Base-by-base conservation (phyloP, 2,797 vertebrate species). In the Siniperca obscura region DNA sequence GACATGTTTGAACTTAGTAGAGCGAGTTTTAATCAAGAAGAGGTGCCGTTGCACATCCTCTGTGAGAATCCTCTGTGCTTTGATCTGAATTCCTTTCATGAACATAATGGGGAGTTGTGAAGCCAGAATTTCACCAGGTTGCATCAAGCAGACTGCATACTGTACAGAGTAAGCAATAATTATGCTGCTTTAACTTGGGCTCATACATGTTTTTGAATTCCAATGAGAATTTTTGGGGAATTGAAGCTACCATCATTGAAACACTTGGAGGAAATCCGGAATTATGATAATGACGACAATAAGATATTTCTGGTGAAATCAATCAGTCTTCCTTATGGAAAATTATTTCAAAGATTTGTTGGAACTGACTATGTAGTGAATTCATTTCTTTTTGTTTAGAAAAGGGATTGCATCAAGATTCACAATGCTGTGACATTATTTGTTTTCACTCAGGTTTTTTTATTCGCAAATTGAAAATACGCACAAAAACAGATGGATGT, bases 51-150 rank as follows among this genome's bases (percentile, higher is more conserved):
- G 81, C 71, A 22, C 62, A 30, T 78, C 64, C 76, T 74, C 44
- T 73, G 52, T 48, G 25, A 56, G 59, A 71, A 40, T 19, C 44
- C 62, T 62, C 61, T 25, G 27, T 21, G 56, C 81, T 90, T 91
- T 89, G 71, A 89, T 91, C 74, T 71, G 62, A 52, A 38, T 71
- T 74, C 22, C 75, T 91, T 85, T 90, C 68, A 90, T 86, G 82
- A 77, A 48, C 61, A 48, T 82, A 82, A 86, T 77, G 69, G 62
- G 53, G 78, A 59, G 71, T 25, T 69, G 40, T 70, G 70, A 81
- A 59, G 73, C 5, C 74, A 30, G 36, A 21, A 62, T 93, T 94
- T 80, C 93, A 83, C 12, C 57, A 40, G 42, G 70, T 94, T 94
- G 91, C 93, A 68, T 92, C 90, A 93, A 89, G 73, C 77, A 69